A percentile compares a stretch with the other conserved stretches of the same genome.
These are phyloP conservation scores for Tachuris rubrigastra DNA, from an alignment of 2,113 vertebrate genomes.

Conservation along the genomic window DNA sequence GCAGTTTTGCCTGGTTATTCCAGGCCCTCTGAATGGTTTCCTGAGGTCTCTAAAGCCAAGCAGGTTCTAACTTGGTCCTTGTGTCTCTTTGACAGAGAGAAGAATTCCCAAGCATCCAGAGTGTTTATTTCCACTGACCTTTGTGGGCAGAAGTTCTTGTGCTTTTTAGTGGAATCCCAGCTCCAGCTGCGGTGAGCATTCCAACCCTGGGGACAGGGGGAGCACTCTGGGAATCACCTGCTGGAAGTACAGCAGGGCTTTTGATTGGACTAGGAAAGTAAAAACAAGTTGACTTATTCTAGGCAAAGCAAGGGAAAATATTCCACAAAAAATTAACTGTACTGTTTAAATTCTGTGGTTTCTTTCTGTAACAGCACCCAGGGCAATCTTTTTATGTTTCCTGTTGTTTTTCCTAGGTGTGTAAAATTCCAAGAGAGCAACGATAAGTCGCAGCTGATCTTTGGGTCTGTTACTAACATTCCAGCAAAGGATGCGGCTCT, in stretches of 20 bases:
- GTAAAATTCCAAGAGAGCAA: slow-evolving; percentile 96
- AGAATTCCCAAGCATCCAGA: slow-evolving; percentile 93
- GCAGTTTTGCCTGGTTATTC: background rate
- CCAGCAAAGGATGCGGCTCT: slow-evolving; percentile 94
- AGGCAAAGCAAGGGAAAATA: background rate
- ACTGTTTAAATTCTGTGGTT: background rate
- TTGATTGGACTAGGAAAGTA: background rate
- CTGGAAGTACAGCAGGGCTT: background rate
- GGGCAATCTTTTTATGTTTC: background rate
- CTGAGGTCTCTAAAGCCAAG: background rate
- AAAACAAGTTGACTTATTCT: background rate
- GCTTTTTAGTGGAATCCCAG: slow-evolving; percentile 93
- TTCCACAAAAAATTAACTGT: background rate
- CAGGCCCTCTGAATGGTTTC: background rate
- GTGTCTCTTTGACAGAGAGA: slow-evolving; percentile 78
- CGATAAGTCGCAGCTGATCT: slow-evolving; percentile 90
- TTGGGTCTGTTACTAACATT: slow-evolving; percentile 87
- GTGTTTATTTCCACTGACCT: slow-evolving; percentile 93
- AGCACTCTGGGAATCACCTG: background rate
- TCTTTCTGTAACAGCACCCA: background rate
- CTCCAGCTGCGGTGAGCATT: slow-evolving; percentile 88
- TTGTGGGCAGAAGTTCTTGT: slow-evolving; percentile 92
- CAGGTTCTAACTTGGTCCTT: background rate
- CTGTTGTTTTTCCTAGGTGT: slow-evolving; percentile 75
- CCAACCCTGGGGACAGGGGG: background rate